phyloP scores from a whole-genome alignment of 2,888 invertebrate genomes.

The Agrochola macilenta region DNA sequence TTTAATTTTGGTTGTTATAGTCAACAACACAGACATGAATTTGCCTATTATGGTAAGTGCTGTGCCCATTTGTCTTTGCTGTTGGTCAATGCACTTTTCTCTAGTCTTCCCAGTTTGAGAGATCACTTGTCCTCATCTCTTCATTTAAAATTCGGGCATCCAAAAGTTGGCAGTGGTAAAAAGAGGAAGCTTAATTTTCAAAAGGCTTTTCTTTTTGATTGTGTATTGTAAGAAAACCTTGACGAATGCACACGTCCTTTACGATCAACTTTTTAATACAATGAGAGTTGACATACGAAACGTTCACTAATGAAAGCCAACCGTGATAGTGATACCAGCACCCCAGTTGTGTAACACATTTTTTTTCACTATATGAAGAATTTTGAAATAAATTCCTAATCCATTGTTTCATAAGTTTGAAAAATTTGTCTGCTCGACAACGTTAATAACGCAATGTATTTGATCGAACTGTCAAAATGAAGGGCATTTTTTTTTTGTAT shows the following conservation, averaged over 20 bases:
- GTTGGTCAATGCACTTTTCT: background rate
- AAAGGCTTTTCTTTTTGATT: background rate
- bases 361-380: no score
- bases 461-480: no score
- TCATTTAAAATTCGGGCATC: background rate
- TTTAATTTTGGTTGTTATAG: background rate
- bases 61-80: background rate
- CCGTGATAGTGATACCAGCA: no score
- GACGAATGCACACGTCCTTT: background rate
- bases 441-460: no score
- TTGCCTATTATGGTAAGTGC: background rate
- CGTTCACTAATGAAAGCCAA: background rate
- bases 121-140: no score
- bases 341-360: no score
- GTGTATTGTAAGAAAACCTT: background rate
- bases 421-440: no score
- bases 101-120: background rate
- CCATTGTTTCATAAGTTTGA: no score
- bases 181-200: background rate
- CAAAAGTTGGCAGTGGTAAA: background rate
- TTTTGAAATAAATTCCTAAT: no score
- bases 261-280: background rate
- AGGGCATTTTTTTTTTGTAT: no score
- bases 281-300: background rate
- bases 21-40: background rate